A percentile compares a stretch with the other conserved stretches of the same genome.
Conservation (phyloP, 2,113 vertebrate species). For the Athene noctua region DNA sequence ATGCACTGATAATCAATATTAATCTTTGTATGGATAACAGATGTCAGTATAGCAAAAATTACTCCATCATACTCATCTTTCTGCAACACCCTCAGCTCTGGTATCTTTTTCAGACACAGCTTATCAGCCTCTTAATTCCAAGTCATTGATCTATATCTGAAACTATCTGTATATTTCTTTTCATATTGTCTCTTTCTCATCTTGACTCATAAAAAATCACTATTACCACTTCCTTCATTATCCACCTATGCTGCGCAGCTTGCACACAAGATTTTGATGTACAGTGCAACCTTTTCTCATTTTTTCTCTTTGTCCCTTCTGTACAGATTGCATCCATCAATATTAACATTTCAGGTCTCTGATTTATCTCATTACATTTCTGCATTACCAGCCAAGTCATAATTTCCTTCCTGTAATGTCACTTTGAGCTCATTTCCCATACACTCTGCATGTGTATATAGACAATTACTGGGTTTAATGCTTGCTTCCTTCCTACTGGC, state of each 20-base stretch:
- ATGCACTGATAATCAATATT: neutral
- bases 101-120: neutral
- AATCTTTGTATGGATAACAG: neutral
- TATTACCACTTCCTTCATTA: neutral
- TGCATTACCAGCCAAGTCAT: slow-evolving; percentile 39
- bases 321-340: slow-evolving; percentile 28
- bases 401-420: slow-evolving; percentile 56
- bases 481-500: slow-evolving; percentile 49
- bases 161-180: neutral
- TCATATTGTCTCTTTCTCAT: neutral
- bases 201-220: slow-evolving; percentile 4
- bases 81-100: neutral
- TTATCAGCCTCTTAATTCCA: slow-evolving; percentile 4
- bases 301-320: slow-evolving; percentile 27
- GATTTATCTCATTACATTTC: slow-evolving; percentile 57
- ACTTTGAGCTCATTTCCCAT: slow-evolving; percentile 55
- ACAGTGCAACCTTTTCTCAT: neutral
- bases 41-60: neutral
- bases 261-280: neutral
- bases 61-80: neutral
- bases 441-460: neutral
- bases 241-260: neutral
- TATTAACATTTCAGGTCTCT: slow-evolving; percentile 53
- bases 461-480: slow-evolving; percentile 47
- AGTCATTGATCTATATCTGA: neutral